A percentile compares a stretch with the other conserved stretches of the same genome.
phyloP scores from a whole-genome alignment of 2,888 invertebrate species.

The Automeris io region DNA sequence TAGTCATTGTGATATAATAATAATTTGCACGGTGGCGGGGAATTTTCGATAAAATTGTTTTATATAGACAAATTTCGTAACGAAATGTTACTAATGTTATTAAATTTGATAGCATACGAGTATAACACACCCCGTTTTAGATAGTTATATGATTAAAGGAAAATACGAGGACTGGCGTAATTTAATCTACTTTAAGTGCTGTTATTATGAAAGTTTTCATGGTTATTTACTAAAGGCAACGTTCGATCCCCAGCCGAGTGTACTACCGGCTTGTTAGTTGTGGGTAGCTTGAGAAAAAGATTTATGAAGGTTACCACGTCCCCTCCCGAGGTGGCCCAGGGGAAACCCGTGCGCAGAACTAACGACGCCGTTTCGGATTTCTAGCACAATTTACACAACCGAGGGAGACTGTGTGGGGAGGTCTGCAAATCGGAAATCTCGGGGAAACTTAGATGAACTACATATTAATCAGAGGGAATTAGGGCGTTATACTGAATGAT shows the following conservation, averaged over 20 bases:
- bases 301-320: slow-evolving; percentile 68
- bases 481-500: slow-evolving; percentile 39
- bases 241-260: slow-evolving; percentile 30
- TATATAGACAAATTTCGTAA: slow-evolving; percentile 44
- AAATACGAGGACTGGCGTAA: slow-evolving; percentile 47
- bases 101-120: slow-evolving; percentile 45
- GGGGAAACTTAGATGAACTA: slow-evolving; percentile 50
- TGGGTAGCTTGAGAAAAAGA: slow-evolving; percentile 65
- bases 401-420: slow-evolving; percentile 35
- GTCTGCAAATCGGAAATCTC: slow-evolving; percentile 55
- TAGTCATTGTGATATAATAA: slow-evolving; percentile 39
- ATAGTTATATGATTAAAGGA: slow-evolving; percentile 48
- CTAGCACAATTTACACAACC: slow-evolving; percentile 67
- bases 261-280: slow-evolving; percentile 65
- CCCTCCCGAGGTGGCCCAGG: slow-evolving; percentile 57
- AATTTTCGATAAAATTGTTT: slow-evolving; percentile 54
- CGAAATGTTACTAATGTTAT: slow-evolving; percentile 53
- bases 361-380: slow-evolving; percentile 71
- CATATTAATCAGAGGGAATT: slow-evolving; percentile 52
- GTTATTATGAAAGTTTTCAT: slow-evolving; percentile 61
- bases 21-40: slow-evolving; percentile 38
- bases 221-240: slow-evolving; percentile 50
- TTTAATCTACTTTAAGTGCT: slow-evolving; percentile 61
- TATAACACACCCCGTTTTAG: slow-evolving; percentile 39
- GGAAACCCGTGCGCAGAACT: slow-evolving; percentile 62